These are phyloP conservation scores for Drusus annulatus DNA, from an alignment of 1,140 invertebrate species.

Conservation along the genomic window DNA sequence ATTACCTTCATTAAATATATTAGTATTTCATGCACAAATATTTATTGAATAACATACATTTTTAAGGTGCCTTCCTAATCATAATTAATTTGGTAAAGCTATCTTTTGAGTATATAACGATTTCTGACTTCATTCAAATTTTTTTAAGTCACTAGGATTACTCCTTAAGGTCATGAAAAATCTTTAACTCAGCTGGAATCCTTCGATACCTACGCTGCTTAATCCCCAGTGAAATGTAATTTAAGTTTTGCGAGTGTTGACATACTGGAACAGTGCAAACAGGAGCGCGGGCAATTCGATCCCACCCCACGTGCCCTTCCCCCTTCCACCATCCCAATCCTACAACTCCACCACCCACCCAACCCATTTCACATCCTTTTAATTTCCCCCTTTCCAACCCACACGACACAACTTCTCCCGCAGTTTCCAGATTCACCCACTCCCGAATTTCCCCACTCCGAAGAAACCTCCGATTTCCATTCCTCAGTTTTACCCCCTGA, in stretches of 20 bases:
- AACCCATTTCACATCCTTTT: not conserved
- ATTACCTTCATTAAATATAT: too few species aligned
- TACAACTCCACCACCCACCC: not conserved
- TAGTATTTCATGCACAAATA: too few species aligned
- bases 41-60: too few species aligned
- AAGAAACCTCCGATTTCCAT: not conserved
- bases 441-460: not conserved
- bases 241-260: constrained; percentile 58
- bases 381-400: not conserved
- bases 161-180: too few species aligned
- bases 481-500: constrained; percentile 18
- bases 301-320: too few species aligned
- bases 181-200: not conserved
- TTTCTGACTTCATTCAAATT: too few species aligned
- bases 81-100: too few species aligned
- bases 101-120: too few species aligned
- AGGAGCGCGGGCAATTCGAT: constrained; percentile 42
- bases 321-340: constrained; percentile 2
- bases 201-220: constrained; percentile 26
- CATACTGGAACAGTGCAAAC: constrained; percentile 52
- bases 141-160: too few species aligned
- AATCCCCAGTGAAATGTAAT: constrained; percentile 52
- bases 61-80: too few species aligned
- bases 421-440: not conserved
- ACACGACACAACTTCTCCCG: not conserved